Evolutionary conservation across 2,888 invertebrate genomes (phyloP), one percentile per base, ranked within the genome.

Genomic region (Parthenolecanium corni): DNA sequence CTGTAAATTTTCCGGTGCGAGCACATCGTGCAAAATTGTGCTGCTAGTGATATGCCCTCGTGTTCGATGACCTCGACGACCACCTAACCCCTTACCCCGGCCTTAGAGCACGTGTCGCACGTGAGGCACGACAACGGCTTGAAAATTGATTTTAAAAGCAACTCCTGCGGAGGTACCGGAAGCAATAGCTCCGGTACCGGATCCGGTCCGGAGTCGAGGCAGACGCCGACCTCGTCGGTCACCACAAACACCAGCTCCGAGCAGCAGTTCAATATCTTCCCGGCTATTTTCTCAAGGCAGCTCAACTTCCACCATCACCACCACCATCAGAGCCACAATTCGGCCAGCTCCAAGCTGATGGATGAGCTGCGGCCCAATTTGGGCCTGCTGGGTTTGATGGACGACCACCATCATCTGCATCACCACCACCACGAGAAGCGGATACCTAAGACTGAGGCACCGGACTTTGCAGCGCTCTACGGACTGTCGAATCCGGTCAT

Each of bases 211-310:
- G 64, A 58, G 42, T 49, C 47, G 14, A 31, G 64, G 14, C 66
- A 51, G 62, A 66, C 66, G 65, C 67, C 66, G 64, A 74, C 75
- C 75, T 68, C 76, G 76, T 75, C 76, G 75, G 76, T 76, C 75
- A 75, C 75, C 76, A 38, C 40, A 5, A 64, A 65, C 49, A 62
- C 65, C 38, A 64, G 65, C 44, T 66, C 66, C 38, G 63, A 66
- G 67, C 87, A 88, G 73, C 89, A 89, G 77, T 89, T 89, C 79
- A 89, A 89, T 79, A 90, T 90, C 72, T 89, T 90, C 76, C 89
- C 89, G 70, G 89, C 89, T 66, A 89, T 89, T 73, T 90, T 90
- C 76, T 89, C 89, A 78, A 80, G 89, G 67, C 89, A 90, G 76
- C 79, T 90, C 69, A 89, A 89, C 75, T 89, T 89, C 75, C 67